Evolutionary conservation across 2,113 vertebrate species (phyloP).

Genomic region (Andinoacara biseriatus): DNA sequence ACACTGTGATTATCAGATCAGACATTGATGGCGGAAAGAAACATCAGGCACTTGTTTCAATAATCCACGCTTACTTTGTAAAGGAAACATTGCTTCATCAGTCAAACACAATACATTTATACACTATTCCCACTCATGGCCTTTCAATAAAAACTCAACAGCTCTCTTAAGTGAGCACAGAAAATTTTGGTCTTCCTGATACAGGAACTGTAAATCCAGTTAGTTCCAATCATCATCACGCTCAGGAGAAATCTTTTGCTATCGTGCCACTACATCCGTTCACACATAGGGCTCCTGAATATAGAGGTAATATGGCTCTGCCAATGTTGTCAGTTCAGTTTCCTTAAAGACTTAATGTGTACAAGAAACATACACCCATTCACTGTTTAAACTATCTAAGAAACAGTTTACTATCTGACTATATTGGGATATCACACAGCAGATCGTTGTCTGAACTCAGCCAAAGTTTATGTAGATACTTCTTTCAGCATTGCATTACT

Average conservation of each 20-base stretch:
- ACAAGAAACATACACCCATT: conserved; percentile 54
- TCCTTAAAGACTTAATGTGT: conserved; percentile 8
- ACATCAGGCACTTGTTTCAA: conserved; percentile 42
- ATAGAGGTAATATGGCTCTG: conserved; percentile 33
- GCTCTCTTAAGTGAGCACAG: conserved; percentile 34
- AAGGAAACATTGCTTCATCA: conserved; percentile 36
- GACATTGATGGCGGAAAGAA: conserved; percentile 38
- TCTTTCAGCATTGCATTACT: conserved; percentile 42
- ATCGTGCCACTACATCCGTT: conserved; percentile 60
- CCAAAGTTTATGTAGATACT: conserved; percentile 29
- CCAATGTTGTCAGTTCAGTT: conserved; percentile 55
- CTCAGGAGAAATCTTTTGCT: conserved; percentile 36
- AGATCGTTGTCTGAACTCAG: conserved; percentile 47
- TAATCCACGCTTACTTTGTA: conserved; percentile 38
- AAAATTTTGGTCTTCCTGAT: conserved; percentile 38
- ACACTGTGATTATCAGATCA: conserved; percentile 63
- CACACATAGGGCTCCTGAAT: conserved; percentile 47
- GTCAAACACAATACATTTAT: conserved; percentile 38
- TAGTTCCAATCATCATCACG: conserved; percentile 49
- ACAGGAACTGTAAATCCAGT: conserved; percentile 48
- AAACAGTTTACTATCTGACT: conserved; percentile 19
- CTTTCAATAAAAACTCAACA: conserved; percentile 24
- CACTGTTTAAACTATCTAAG: conserved; percentile 40
- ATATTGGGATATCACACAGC: conserved; percentile 65
- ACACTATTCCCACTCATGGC: conserved; percentile 32